Evolutionary conservation across 2,888 invertebrate species (phyloP).

Genomic region (Pterobdella sp.): DNA sequence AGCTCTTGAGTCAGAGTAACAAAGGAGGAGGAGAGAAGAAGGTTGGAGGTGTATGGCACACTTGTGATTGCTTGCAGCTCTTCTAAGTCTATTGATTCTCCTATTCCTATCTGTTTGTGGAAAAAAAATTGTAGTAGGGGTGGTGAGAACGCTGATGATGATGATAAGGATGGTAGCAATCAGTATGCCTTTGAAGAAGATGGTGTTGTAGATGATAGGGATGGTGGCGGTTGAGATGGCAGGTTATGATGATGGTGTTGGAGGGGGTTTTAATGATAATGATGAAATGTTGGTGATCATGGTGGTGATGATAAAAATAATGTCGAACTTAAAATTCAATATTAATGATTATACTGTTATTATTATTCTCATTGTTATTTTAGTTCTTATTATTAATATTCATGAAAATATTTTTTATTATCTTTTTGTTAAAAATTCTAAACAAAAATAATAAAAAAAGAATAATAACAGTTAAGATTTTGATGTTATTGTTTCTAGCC

Average conservation of each 20-base stretch:
- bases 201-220: no score
- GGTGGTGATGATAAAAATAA: neutral
- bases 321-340: neutral
- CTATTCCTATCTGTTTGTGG: conserved; percentile 31
- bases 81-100: conserved; percentile 34
- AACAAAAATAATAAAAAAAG: neutral
- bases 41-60: conserved; percentile 39
- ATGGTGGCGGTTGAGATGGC: no score
- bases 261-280: no score
- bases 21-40: conserved; percentile 29
- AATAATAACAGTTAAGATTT: conserved; percentile 29
- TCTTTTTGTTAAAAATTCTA: no score
- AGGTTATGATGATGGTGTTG: no score
- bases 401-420: neutral
- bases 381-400: neutral
- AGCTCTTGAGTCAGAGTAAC: conserved; percentile 25
- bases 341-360: neutral
- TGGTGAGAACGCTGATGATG: neutral
- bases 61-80: conserved; percentile 43
- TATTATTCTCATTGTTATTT: neutral
- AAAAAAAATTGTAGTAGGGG: neutral
- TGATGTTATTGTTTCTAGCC: conserved; percentile 29
- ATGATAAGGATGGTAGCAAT: neutral
- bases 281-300: neutral
- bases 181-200: neutral